Percentiles rank a stretch among this genome's conserved stretches.
These are phyloP conservation scores for Pitangus sulphuratus DNA, from an alignment of 2,797 vertebrate species.

Conservation along the genomic window DNA sequence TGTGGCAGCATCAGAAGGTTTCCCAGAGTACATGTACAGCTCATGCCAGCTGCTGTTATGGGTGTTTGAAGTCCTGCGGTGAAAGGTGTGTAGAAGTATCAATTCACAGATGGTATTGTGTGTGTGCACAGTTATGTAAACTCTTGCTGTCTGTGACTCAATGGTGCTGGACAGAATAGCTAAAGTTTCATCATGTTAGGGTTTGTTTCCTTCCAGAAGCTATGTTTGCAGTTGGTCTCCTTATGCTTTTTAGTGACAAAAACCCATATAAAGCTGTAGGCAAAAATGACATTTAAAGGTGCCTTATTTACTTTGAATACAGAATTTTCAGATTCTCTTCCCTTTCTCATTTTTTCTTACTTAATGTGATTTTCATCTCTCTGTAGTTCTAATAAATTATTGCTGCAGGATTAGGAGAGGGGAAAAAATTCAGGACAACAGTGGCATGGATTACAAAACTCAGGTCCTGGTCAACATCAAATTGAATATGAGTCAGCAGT, in stretches of 20 bases:
- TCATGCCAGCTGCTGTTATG: fast-evolving
- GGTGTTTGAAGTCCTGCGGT: background rate
- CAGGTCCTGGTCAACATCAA: background rate
- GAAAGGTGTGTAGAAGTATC: background rate
- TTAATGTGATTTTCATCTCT: background rate
- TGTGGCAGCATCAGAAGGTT: background rate
- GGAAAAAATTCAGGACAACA: background rate
- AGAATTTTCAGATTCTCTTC: background rate
- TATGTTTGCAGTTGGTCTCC: background rate
- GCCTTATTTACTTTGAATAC: background rate
- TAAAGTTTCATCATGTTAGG: background rate
- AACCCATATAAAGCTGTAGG: background rate
- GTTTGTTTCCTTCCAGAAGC: background rate
- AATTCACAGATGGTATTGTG: background rate
- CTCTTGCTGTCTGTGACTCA: background rate
- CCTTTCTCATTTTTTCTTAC: background rate
- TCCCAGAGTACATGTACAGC: fast-evolving
- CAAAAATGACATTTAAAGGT: background rate
- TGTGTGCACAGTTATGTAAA: background rate
- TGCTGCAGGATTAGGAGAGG: background rate
- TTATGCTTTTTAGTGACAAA: background rate
- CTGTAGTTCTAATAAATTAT: background rate
- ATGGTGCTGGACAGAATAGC: background rate
- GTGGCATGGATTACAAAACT: background rate
- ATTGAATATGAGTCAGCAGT: background rate